A percentile compares a stretch with the other conserved stretches of the same genome.
phyloP scores from a whole-genome alignment of 2,888 invertebrate species.

The Theodoxus fluviatilis region DNA sequence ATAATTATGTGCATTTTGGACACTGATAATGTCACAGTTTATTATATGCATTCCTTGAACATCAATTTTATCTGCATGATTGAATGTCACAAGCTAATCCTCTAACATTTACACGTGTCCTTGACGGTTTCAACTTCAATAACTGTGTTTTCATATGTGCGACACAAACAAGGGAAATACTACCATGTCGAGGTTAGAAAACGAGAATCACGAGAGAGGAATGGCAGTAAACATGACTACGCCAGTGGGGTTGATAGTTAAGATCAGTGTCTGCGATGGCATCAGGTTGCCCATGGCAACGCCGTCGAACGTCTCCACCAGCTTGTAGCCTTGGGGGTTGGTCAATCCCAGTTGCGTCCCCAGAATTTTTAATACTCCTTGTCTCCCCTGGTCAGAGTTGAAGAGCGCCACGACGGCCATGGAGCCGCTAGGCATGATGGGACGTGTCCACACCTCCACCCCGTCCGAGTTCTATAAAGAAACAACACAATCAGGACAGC shows the following conservation, averaged over 20 bases:
- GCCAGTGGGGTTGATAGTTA: conserved; percentile 38
- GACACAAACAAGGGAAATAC: too few relatives aligned
- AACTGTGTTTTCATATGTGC: too few relatives aligned
- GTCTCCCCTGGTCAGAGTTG: conserved; percentile 40
- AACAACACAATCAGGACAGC: neutral
- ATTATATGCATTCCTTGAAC: too few relatives aligned
- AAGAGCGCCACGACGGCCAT: conserved; percentile 51
- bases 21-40: too few relatives aligned
- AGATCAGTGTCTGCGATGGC: conserved; percentile 35
- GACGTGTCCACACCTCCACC: conserved; percentile 85
- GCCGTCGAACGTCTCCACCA: conserved; percentile 50
- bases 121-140: too few relatives aligned
- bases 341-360: conserved; percentile 40
- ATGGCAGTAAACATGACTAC: conserved; percentile 36
- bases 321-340: conserved; percentile 40
- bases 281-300: conserved; percentile 35
- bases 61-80: too few relatives aligned
- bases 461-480: conserved; percentile 28
- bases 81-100: too few relatives aligned
- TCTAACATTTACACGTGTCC: too few relatives aligned
- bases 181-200: too few relatives aligned
- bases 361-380: conserved; percentile 34
- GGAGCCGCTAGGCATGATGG: conserved; percentile 46
- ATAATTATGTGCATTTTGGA: too few relatives aligned
- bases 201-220: too few relatives aligned